Evolutionary conservation across 1,140 invertebrate species (phyloP), one percentile per base, ranked within the genome.

Genomic region (Paracyclopina nana): DNA sequence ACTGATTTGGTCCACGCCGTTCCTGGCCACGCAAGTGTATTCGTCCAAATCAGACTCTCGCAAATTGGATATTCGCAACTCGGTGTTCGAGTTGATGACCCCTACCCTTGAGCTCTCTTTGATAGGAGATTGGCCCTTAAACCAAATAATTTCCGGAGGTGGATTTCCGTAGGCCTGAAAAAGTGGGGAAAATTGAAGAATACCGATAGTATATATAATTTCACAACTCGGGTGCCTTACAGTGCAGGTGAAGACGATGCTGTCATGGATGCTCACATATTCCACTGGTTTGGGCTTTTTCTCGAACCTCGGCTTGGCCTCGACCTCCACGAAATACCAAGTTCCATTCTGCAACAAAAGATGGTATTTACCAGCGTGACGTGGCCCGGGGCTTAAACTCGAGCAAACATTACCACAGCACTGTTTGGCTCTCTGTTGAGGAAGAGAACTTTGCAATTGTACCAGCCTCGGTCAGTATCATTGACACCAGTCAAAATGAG

Each of bases 261-360:
- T 82, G 70, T 92, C 86, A 55, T 87, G 86, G 67, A 90, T 75
- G 70, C 90, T 86, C 59, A 94, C 87, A 72, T 91, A 92, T 61
- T 88, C 86, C 63, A 92, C 78, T 63, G 91, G 82, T 65, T 87
- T 82, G 55, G 84, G 82, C 60, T 78, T 87, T 63, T 82, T 78
- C 65, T 78, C 81, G 70, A 95, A 92, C 62, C 80, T 76, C 55
- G 91, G 91, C 60, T 88, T 85, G 50, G 74, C 82, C 69, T 91
- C 86, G 61, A 94, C 87, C 68, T 90, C 84, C 61, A 95, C 74
- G 68, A 92, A 84, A 67, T 92, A 87, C 86, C 86, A 92, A 60
- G 86, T 91, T 56, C 86, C 86, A 66, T 72, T 91, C 80, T 71
- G 85, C 3, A 20, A 44, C n/a, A 20, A 44, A n/a, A 4, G 2